phyloP scores from a whole-genome alignment of 2,888 invertebrate genomes.

The Eledona agricola region DNA sequence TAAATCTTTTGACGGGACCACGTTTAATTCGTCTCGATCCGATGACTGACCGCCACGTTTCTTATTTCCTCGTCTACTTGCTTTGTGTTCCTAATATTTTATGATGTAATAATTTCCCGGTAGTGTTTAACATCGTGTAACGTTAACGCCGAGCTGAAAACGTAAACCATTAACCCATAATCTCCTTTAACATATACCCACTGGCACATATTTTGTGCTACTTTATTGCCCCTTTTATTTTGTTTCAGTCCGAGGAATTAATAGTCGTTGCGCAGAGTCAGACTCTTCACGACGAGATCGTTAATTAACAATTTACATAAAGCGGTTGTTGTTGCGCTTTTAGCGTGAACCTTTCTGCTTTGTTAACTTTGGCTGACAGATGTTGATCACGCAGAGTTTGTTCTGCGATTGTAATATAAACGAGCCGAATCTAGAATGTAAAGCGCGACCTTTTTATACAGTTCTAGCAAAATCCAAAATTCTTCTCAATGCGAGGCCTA shows the following conservation, averaged over 20 bases:
- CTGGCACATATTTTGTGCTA: conserved; percentile 14
- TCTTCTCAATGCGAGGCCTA: no score
- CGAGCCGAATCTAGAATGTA: no score
- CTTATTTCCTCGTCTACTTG: neutral
- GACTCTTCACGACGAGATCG: no score
- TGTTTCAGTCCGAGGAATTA: conserved; percentile 9
- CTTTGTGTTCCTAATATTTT: conserved; percentile 8
- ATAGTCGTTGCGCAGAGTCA: conserved; percentile 5
- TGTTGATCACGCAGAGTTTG: no score
- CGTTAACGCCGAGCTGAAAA: conserved; percentile 3
- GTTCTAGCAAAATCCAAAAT: no score
- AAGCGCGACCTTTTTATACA: no score
- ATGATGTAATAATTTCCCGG: conserved; percentile 14
- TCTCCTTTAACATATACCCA: conserved; percentile 14
- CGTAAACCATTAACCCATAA: conserved; percentile 14
- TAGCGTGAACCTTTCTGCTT: conserved; percentile 10
- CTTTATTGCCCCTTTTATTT: conserved; percentile 15
- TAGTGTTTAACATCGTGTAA: conserved; percentile 4
- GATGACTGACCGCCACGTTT: no score
- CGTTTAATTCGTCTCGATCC: conserved; percentile 6
- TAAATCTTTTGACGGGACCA: conserved; percentile 5
- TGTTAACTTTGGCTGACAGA: conserved; percentile 12
- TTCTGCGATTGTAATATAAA: no score
- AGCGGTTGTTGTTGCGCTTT: conserved; percentile 2
- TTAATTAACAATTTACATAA: conserved; percentile 14